Base-by-base conservation (phyloP, 2,113 vertebrate genomes). In the Equus przewalskii region DNA sequence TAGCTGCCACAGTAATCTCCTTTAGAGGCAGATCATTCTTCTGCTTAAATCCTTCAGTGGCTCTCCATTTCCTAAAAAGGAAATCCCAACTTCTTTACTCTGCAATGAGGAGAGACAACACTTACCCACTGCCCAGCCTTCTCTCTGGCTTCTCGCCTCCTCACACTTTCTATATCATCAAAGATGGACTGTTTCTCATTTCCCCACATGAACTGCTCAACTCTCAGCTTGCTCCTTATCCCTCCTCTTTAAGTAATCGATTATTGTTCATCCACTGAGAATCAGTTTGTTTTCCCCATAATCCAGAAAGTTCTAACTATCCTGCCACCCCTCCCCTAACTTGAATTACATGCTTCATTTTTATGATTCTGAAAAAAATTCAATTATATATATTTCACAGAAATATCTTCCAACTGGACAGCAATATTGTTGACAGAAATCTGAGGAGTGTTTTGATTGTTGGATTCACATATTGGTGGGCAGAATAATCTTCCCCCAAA, bases 161-260 rank as follows among this genome's bases (percentile, higher is more conserved):
- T 44, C 60, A 1, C 4, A 36, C 24, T 22, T 33, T 15, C 18
- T 14, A 19, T 8, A 6, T 44, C 60, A 9, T 49, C 28, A 28
- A 56, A 21, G 58, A n/a, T 22, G n/a, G 21, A 46, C 58, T 56
- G 7, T n/a, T 64, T 46, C 21, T 83, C 21, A 0, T 54, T n/a
- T 7, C 9, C 11, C 67, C 24, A 11, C 2, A 19, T n/a, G 30
- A 5, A 24, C 9, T 44, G 16, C 14, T n/a, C 22, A 5, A 0
- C 9, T 33, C 44, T 49, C 44, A 22, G n/a, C 72, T 70, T 54
- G n/a, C 67, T 13, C 49, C 13, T 67, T 60, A 15, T 19, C 12
- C 7, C 3, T 26, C 15, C 7, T 15, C 51, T 24, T 64, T 24
- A 36, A 24, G 65, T 22, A 65, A 1, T 19, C 56, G 15, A 24